Conservation (phyloP, 2,797 vertebrate genomes). For the Micromesistius poutassou region DNA sequence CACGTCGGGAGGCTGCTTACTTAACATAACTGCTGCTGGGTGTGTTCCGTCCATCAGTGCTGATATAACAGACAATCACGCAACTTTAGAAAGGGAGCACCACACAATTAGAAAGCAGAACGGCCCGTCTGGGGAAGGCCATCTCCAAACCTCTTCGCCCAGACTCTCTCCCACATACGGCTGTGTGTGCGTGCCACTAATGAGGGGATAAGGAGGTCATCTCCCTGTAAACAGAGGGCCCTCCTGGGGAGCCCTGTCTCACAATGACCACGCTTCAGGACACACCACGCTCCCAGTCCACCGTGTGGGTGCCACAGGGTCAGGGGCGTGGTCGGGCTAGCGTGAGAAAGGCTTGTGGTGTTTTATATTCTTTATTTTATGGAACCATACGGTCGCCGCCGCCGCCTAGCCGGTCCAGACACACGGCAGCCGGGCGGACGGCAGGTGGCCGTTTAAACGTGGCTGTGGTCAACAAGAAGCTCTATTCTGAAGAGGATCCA, state of each 20-base stretch:
- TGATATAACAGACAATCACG: background rate
- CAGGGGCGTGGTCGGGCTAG: background rate
- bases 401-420: background rate
- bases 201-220: constrained; percentile 4
- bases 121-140: background rate
- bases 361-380: background rate
- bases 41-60: background rate
- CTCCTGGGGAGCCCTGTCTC: background rate
- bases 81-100: background rate
- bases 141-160: background rate
- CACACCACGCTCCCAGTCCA: background rate
- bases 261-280: background rate
- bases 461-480: background rate
- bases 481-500: background rate
- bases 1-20: background rate
- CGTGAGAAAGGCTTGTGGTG: background rate
- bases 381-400: background rate
- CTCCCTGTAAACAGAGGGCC: background rate
- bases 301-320: background rate
- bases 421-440: background rate
- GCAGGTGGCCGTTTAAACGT: background rate
- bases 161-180: background rate
- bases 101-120: background rate
- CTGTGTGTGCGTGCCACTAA: background rate
- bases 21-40: background rate